phyloP scores from a whole-genome alignment of 1,140 invertebrate species.

The Panonychus citri region DNA sequence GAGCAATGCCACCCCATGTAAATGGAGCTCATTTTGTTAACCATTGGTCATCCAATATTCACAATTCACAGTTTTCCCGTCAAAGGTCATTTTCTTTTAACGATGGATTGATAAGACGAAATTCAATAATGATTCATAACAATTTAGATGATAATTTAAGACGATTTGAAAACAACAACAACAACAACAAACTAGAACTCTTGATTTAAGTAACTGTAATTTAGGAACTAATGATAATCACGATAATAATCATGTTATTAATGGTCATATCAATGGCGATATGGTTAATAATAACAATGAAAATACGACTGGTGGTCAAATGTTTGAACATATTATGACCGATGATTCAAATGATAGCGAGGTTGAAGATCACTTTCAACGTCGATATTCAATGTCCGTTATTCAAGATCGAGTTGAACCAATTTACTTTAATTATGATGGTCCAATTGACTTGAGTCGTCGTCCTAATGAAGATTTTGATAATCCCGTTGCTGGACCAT shows the following conservation, averaged over 20 bases:
- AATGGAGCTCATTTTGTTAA: not conserved
- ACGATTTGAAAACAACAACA: too few species aligned
- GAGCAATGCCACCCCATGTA: not conserved
- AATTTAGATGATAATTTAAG: too few species aligned
- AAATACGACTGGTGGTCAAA: not conserved
- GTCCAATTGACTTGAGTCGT: slow-evolving; percentile 15
- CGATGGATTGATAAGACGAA: not conserved
- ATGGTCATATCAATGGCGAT: too few species aligned
- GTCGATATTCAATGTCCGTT: slow-evolving; percentile 12
- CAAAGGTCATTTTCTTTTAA: not conserved
- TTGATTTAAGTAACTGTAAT: not conserved
- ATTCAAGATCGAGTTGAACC: not conserved
- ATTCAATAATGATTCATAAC: too few species aligned
- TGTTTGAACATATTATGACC: not conserved
- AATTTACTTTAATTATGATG: not conserved
- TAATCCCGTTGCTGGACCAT: not conserved
- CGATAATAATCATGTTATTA: too few species aligned
- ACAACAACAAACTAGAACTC: too few species aligned
- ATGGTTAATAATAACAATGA: too few species aligned
- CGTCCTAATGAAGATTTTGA: slow-evolving; percentile 1
- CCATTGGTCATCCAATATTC: not conserved
- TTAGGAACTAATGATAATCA: too few species aligned
- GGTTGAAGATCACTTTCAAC: not conserved
- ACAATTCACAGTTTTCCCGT: not conserved
- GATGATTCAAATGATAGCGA: slow-evolving; percentile 1